Evolutionary conservation across 2,888 invertebrate genomes (phyloP), one percentile per base, ranked within the genome.

Genomic region (Arctia plantaginis): DNA sequence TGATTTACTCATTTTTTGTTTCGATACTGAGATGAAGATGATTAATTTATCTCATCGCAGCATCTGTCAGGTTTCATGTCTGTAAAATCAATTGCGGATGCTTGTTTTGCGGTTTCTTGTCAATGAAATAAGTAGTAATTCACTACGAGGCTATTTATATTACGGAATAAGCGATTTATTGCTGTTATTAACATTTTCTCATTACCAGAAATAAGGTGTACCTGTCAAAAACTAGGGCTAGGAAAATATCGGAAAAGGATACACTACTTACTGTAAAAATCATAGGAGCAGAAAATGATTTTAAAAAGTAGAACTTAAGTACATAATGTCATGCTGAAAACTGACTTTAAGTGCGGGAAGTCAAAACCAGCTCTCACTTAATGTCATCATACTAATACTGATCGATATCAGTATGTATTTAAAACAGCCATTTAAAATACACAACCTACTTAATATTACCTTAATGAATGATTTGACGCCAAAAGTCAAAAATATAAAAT

Each of bases 41-140:
- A 85, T 85, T 85, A 80, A 85, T 85, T 80, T 68, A 23, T 67
- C 23, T 77, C 66, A 67, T 77, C 65, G 23, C 44, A 55, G 23
- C 70, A 80, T 78, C 76, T 72, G 72, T 80, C 76, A 77, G 47
- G 64, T 68, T 35, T 66, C 72, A 76, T 76, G 74, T 69, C 77
- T 75, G 59, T 78, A 69, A 83, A 81, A 81, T 83, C 67, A 73
- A 74, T 76, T 74, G 75, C 62, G 67, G 65, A 62, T 80, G 30
- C 55, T 67, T 67, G 55, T 72, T n/a, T 76, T 73, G 68, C 68
- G 69, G 80, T 69, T 71, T 33, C 35, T 71, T 71, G 62, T 10
- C 35, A 71, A 71, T 71, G 47, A 65, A 65, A 71, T 44, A n/a
- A 69, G 27, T 41, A 41, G 27, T 62, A 30, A 70, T 70, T 69